phyloP scores from a whole-genome alignment of 2,113 vertebrate species.

The Vulpes ferrilata region DNA sequence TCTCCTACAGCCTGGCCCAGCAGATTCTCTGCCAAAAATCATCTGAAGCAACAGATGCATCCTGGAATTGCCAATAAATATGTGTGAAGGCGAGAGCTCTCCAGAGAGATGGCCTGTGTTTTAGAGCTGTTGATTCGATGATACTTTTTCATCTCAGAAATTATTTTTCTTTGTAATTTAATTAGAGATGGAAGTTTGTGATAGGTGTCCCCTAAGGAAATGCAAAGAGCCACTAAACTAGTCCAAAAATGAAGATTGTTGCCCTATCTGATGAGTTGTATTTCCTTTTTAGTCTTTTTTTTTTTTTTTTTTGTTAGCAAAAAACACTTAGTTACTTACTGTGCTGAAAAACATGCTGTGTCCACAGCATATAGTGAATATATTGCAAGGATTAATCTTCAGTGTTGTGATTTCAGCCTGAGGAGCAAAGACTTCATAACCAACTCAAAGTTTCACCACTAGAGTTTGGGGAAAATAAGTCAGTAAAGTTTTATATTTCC shows the following conservation, averaged over 20 bases:
- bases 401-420: slow-evolving; percentile 76
- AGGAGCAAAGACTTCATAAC: slow-evolving; percentile 80
- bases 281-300: background rate
- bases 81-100: background rate
- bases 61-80: background rate
- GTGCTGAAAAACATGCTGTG: slow-evolving; percentile 78
- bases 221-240: background rate
- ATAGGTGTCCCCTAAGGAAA: background rate
- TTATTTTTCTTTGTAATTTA: slow-evolving; percentile 52
- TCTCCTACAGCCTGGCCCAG: background rate
- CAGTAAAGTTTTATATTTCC: slow-evolving; percentile 65
- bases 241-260: slow-evolving; percentile 3
- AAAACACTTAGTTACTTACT: slow-evolving; percentile 32
- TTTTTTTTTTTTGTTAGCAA: background rate
- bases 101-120: background rate
- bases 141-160: background rate
- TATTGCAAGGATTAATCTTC: background rate
- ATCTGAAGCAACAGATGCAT: background rate
- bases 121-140: background rate
- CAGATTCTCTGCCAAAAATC: background rate
- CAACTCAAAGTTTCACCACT: slow-evolving; percentile 61
- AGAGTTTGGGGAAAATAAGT: slow-evolving; percentile 58
- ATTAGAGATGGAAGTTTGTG: background rate
- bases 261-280: background rate
- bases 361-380: background rate